phyloP scores from a whole-genome alignment of 2,888 invertebrate genomes.

The Lycaena phlaeas region DNA sequence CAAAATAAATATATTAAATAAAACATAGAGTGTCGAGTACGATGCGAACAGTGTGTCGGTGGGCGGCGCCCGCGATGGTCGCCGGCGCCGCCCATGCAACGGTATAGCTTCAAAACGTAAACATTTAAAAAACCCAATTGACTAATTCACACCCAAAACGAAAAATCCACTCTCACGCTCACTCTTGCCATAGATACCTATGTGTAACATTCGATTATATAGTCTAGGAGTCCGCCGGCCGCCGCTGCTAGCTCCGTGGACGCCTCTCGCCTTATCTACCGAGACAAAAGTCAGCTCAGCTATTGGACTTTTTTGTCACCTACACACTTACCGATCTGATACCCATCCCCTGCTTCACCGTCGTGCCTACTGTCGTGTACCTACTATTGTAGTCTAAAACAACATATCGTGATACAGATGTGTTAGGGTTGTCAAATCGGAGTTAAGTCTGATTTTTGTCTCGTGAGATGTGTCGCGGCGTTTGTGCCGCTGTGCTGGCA shows the following conservation, averaged over 20 bases:
- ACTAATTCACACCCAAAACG: slow-evolving; percentile 73
- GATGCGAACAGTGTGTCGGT: slow-evolving; percentile 60
- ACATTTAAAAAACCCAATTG: slow-evolving; percentile 71
- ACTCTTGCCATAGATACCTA: slow-evolving; percentile 74
- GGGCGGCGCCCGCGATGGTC: slow-evolving; percentile 57
- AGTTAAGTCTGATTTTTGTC: slow-evolving; percentile 67
- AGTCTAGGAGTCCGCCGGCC: slow-evolving; percentile 68
- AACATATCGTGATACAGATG: neutral
- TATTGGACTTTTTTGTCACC: slow-evolving; percentile 27
- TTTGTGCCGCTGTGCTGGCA: slow-evolving; percentile 66
- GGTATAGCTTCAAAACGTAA: slow-evolving; percentile 68
- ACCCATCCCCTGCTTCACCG: neutral
- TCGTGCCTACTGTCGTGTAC: slow-evolving; percentile 1
- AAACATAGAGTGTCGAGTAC: slow-evolving; percentile 69
- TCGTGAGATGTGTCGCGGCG: slow-evolving; percentile 66
- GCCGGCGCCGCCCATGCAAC: slow-evolving; percentile 62
- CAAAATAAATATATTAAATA: slow-evolving; percentile 48
- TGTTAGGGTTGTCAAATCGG: slow-evolving; percentile 5
- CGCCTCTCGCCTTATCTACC: slow-evolving; percentile 70
- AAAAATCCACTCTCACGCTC: slow-evolving; percentile 74
- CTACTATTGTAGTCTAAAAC: slow-evolving; percentile 4
- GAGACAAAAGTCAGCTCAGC: slow-evolving; percentile 71
- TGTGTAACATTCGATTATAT: slow-evolving; percentile 70
- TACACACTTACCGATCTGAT: slow-evolving; percentile 23
- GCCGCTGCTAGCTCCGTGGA: slow-evolving; percentile 59